A percentile compares a stretch with the other conserved stretches of the same genome.
These are phyloP conservation scores for Catocala fraxini DNA, from an alignment of 2,888 invertebrate species.

Conservation along the genomic window DNA sequence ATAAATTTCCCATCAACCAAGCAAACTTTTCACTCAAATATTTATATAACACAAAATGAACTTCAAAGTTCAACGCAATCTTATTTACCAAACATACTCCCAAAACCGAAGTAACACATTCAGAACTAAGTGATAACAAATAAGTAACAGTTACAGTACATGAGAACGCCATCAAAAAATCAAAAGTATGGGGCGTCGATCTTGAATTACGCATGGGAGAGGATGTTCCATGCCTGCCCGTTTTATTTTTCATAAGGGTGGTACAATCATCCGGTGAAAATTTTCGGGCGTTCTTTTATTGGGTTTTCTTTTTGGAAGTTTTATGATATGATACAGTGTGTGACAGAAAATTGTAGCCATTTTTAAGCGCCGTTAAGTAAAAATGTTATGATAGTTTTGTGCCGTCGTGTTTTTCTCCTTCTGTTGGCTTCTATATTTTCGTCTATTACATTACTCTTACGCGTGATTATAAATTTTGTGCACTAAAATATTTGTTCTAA, in stretches of 20 bases:
- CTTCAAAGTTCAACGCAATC: conserved; percentile 4
- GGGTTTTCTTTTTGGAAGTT: background rate
- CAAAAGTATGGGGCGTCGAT: conserved; percentile 49
- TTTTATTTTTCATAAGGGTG: conserved; percentile 44
- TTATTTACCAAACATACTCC: conserved; percentile 21
- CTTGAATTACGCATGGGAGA: conserved; percentile 58
- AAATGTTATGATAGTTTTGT: no score
- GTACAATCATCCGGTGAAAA: conserved; percentile 4
- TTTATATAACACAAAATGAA: background rate
- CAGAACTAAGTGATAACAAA: conserved; percentile 37
- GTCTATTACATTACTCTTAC: no score
- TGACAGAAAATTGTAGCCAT: no score
- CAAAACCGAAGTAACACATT: conserved; percentile 28
- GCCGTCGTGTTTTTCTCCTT: no score
- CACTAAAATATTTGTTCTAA: no score
- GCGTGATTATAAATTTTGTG: no score
- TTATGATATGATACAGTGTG: background rate
- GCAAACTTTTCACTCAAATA: conserved; percentile 7
- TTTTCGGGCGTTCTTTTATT: background rate
- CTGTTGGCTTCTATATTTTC: no score
- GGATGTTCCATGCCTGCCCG: conserved; percentile 25
- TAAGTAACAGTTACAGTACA: conserved; percentile 51
- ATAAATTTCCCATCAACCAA: background rate
- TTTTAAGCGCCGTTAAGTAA: no score
- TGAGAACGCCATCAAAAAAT: conserved; percentile 63